Base-by-base conservation (phyloP, 2,797 vertebrate genomes). In the Aeoliscus strigatus region DNA sequence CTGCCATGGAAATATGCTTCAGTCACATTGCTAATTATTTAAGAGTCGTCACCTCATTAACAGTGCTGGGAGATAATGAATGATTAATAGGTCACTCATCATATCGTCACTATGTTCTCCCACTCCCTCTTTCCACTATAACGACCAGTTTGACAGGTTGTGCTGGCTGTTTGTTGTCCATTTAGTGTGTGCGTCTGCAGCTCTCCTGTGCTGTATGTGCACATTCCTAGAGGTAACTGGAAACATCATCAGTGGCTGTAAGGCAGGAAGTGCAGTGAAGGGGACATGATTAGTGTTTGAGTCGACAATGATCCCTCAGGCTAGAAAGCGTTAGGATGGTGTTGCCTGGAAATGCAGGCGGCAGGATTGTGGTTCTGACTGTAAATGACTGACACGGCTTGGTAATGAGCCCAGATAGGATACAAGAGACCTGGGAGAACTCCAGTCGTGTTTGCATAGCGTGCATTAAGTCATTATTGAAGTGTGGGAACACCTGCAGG, bases 31-130 rank as follows among this genome's bases (percentile, higher is more conserved):
- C 85, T 87, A 89, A 88, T 88, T 88, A 90, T 87, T 86, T 80
- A 88, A 86, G 80, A 83, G 81, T 85, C 66, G 53, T 81, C 85
- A 86, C 79, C 84, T 88, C 86, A 87, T 88, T 89, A 88, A 82
- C 80, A 81, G 81, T 47, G 53, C 73, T 76, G 70, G 60, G 66
- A 83, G 79, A 80, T 83, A 85, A 88, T 89, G 82, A 89, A 88
- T 88, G 84, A 90, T 89, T 89, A 85, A 88, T 88, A 81, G 78
- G 70, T 77, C 76, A 81, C 80, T 79, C 79, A 77, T 74, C 67
- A 65, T 59, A 38, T 64, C 53, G 25, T 65, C 68, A 47, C 59
- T 39, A 26, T 59, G 57, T 36, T 82, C 66, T 64, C 53, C 64
- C 56, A 42, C 59, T 75, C 54, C 51, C 39, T 51, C 23, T 42